Percentiles rank a stretch among this genome's conserved stretches.
Conservation (phyloP, 2,888 invertebrate species). For the Pristionchus exspectatus region DNA sequence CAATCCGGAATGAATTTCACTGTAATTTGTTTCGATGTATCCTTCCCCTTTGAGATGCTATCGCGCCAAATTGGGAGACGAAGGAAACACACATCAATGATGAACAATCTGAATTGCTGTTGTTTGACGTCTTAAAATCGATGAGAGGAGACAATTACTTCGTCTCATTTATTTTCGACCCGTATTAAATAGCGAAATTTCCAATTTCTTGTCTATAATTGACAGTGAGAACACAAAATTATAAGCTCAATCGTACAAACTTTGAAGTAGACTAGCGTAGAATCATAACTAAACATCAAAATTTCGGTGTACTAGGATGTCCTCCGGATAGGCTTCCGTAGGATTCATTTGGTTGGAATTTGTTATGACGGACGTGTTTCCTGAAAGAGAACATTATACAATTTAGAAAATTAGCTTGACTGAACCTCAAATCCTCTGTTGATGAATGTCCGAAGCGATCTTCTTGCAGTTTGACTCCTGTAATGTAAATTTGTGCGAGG, state of each 20-base stretch:
- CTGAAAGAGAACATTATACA: not conserved
- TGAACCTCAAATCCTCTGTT: not conserved
- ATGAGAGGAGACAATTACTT: no score
- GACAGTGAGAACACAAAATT: not conserved
- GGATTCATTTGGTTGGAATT: not conserved
- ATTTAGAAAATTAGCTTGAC: not conserved
- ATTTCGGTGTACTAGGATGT: not conserved
- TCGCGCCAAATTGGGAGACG: not conserved
- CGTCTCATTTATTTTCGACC: not conserved
- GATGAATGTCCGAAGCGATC: not conserved
- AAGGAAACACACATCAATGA: not conserved
- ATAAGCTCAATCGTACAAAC: not conserved
- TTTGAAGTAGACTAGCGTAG: not conserved
- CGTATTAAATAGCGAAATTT: not conserved
- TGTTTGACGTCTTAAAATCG: not conserved
- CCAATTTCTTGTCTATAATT: not conserved
- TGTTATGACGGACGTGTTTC: not conserved
- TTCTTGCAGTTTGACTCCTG: not conserved
- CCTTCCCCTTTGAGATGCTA: not conserved
- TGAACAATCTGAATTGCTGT: not conserved
- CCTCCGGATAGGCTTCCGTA: not conserved
- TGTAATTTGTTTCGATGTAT: not conserved
- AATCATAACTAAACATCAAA: not conserved
- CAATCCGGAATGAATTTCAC: not conserved
- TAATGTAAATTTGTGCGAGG: not conserved